Evolutionary conservation across 2,888 invertebrate species (phyloP).

Genomic region (Tenthredo notha): DNA sequence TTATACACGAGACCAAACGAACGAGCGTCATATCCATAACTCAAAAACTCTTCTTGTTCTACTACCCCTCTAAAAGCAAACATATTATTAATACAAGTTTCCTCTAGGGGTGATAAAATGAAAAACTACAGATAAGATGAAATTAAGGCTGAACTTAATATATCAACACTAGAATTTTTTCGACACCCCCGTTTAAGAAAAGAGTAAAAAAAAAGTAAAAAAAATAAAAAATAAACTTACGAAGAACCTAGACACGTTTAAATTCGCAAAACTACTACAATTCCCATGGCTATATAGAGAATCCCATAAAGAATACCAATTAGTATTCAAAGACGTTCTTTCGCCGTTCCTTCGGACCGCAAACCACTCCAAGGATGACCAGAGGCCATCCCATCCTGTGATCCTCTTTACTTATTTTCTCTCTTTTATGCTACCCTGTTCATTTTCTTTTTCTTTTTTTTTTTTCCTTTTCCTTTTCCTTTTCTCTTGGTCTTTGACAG

Average conservation of each 20-base stretch:
- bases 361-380: conserved; percentile 17
- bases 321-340: conserved; percentile 35
- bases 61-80: conserved; percentile 29
- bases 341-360: conserved; percentile 1
- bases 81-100: conserved; percentile 29
- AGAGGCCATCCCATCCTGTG: conserved; percentile 4
- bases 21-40: conserved; percentile 1
- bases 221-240: not conserved
- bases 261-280: conserved; percentile 4
- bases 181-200: not conserved
- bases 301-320: not conserved
- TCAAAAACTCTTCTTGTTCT: not conserved
- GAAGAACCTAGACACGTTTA: not conserved
- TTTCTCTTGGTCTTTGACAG: not conserved
- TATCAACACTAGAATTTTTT: not conserved
- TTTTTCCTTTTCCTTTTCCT: not conserved
- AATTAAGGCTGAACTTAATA: not conserved
- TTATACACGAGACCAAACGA: not conserved
- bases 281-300: not conserved
- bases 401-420: not conserved
- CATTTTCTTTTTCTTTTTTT: not conserved
- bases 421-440: not conserved
- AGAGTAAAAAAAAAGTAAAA: no score
- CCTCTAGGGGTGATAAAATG: not conserved
- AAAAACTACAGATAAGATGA: not conserved